Evolutionary conservation across 1,140 invertebrate genomes (phyloP), one percentile per base, ranked within the genome.

Genomic region (Hirudo medicinalis): DNA sequence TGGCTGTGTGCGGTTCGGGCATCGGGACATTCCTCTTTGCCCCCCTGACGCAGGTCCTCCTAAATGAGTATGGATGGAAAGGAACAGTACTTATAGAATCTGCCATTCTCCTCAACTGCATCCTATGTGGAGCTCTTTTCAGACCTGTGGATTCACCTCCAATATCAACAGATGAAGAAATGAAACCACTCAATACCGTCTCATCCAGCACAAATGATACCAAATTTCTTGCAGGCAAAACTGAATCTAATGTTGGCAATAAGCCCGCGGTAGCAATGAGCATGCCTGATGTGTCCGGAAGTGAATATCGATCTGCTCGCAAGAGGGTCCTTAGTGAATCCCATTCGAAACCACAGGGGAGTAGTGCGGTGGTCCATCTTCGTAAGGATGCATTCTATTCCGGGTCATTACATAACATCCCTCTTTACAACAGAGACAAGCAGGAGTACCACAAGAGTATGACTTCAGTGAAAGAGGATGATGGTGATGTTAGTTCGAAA

Each of bases 1-100:
- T 98, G 29, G 93, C 93, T 0, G 92, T 97, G 0, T 95, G 92
- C 77, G 94, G 93, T 5, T 94, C 92, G 9, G 84, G 84, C n/a
- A 79, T 85, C 13, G 91, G 92, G 0, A 95, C 92, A 0, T 94
- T 95, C 78, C 87, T 95, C 69, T 93, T 94, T 80, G 89, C 91
- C 0, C 92, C 91, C 0, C 77, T 74, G 20, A 36, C 73, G 17
- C 29, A 72, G 55, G n/a, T 67, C 15, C 60, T 74, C 4, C 15
- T 74, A 2, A 36, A 36, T 19, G 54, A 74, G n/a, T 74, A 71
- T 29, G 70, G 70, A 22, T 74, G 73, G 73, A 60, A 54, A 29
- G 73, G 70, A 17, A 57, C 70, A 19, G 55, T 54, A 5, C 57
- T 74, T 36, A 69, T 74, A 20, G 87, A 91, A 32, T 87, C 90